A percentile compares a stretch with the other conserved stretches of the same genome.
Evolutionary conservation across 1,140 invertebrate species (phyloP).

Genomic region (Lasioglossum baleicum): DNA sequence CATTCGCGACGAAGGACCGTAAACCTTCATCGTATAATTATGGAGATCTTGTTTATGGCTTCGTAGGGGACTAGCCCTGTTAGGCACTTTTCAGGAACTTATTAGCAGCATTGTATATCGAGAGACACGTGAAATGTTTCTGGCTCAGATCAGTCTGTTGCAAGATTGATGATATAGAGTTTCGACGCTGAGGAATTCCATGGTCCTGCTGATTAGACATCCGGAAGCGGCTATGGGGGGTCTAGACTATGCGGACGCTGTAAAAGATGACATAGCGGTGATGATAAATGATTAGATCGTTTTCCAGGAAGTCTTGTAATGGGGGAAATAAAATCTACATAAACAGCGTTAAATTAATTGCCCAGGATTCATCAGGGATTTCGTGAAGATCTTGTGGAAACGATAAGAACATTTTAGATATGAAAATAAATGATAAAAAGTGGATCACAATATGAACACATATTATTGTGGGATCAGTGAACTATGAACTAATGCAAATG

Average conservation of each 20-base stretch:
- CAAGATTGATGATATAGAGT: not conserved
- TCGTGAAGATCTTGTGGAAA: too few species aligned
- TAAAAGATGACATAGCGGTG: not conserved
- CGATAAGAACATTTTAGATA: too few species aligned
- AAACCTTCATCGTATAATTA: too few species aligned
- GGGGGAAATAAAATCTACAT: not conserved
- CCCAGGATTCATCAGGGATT: too few species aligned
- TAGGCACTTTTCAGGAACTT: too few species aligned
- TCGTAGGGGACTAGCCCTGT: too few species aligned
- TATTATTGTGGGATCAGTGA: not conserved
- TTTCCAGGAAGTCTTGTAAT: not conserved
- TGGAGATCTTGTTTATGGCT: too few species aligned
- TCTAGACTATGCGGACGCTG: not conserved
- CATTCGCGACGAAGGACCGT: too few species aligned
- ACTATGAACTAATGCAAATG: not conserved
- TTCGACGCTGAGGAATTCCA: not conserved
- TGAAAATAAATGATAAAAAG: too few species aligned
- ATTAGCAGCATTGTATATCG: too few species aligned
- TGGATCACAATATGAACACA: not conserved
- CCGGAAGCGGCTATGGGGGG: not conserved
- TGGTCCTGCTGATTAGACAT: not conserved
- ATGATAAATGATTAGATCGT: conserved; percentile 1
- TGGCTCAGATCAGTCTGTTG: not conserved
- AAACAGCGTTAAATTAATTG: too few species aligned
- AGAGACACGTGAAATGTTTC: not conserved